Evolutionary conservation across 1,140 invertebrate species (phyloP).

Genomic region (Drosophila tropicalis): DNA sequence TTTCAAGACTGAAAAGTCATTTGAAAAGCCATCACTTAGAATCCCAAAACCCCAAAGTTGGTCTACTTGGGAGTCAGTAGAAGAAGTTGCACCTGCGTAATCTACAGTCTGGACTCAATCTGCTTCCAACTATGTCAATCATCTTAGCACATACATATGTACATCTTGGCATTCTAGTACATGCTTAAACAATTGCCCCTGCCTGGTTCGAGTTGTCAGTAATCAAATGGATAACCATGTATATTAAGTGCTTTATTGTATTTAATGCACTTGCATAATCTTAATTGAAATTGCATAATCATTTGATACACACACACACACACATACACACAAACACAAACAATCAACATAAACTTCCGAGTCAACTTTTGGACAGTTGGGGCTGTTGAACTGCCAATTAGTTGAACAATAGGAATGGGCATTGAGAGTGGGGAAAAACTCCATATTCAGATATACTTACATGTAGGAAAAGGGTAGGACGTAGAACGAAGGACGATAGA

Average conservation of each 20-base stretch:
- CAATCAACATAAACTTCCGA: slow-evolving; percentile 23
- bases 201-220: not conserved
- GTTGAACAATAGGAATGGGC: slow-evolving; percentile 38
- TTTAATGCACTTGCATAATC: slow-evolving; percentile 58
- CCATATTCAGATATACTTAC: slow-evolving; percentile 10
- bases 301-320: slow-evolving; percentile 36
- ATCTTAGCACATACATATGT: not conserved
- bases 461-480: not conserved
- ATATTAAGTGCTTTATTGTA: slow-evolving; percentile 46
- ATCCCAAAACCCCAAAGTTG: too few relatives aligned
- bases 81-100: not conserved
- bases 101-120: not conserved
- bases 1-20: too few relatives aligned
- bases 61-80: too few relatives aligned
- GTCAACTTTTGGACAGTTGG: slow-evolving; percentile 49
- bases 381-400: slow-evolving; percentile 75
- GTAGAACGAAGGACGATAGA: not conserved
- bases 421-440: slow-evolving; percentile 22
- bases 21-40: too few relatives aligned
- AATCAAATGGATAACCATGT: slow-evolving; percentile 16
- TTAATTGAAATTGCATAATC: slow-evolving; percentile 75
- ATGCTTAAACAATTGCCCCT: not conserved
- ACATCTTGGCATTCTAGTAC: not conserved
- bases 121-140: not conserved
- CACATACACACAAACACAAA: slow-evolving; percentile 10